Percentiles rank a stretch among this genome's conserved stretches.
These are phyloP conservation scores for Ceratitis capitata DNA, from an alignment of 1,140 invertebrate genomes.

Conservation along the genomic window DNA sequence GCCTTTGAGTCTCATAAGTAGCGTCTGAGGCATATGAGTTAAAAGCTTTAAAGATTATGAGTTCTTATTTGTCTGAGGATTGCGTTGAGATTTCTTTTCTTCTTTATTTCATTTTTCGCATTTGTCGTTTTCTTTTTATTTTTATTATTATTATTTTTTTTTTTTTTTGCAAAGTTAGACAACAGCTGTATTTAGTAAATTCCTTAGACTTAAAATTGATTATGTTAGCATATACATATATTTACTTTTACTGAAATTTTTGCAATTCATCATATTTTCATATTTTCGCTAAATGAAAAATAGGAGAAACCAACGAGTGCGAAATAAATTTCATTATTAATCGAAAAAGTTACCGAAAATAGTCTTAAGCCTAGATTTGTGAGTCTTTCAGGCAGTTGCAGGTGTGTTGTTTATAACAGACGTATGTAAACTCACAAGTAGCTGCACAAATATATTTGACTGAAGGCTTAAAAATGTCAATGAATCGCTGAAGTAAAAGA, in stretches of 20 bases:
- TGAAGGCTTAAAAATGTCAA: no score
- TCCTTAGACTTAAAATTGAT: slow-evolving; percentile 1
- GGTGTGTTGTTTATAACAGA: no score
- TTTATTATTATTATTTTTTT: not conserved
- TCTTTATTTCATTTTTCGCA: no score
- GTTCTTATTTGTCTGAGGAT: slow-evolving; percentile 5
- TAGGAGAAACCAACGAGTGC: not conserved
- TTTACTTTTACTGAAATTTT: not conserved
- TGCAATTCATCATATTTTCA: not conserved
- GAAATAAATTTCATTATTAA: not conserved
- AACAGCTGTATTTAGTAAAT: not conserved
- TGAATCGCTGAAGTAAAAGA: no score
- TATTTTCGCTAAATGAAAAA: no score
- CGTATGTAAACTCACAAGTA: no score
- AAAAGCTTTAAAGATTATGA: slow-evolving; percentile 36
- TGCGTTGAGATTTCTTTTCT: not conserved
- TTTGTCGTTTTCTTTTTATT: not conserved
- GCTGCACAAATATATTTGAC: no score
- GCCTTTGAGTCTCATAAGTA: not conserved
- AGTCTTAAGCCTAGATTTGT: not conserved
- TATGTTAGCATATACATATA: not conserved
- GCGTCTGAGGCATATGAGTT: not conserved
- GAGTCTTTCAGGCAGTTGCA: not conserved
- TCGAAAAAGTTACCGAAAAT: not conserved
- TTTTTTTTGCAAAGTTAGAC: not conserved